Evolutionary conservation across 1,140 invertebrate genomes (phyloP).

Genomic region (Dendrolimus kikuchii): DNA sequence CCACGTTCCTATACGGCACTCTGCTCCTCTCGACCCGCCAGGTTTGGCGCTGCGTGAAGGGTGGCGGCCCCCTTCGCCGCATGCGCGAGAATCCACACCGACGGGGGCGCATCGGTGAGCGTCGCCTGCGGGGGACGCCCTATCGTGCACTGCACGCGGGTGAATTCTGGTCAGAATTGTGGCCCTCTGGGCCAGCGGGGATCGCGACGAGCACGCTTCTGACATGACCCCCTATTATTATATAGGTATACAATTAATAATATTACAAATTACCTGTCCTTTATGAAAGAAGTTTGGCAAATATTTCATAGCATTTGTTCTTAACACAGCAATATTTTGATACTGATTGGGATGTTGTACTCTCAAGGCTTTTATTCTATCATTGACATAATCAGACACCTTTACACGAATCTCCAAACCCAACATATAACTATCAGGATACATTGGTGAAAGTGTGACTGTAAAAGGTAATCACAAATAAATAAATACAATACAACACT

Average conservation of each 20-base stretch:
- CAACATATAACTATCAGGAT: conserved; percentile 91
- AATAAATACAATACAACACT: conserved; percentile 2
- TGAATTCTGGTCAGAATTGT: too few species aligned
- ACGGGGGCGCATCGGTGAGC: too few species aligned
- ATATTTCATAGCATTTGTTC: conserved; percentile 99
- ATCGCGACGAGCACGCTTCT: too few species aligned
- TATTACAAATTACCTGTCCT: conserved; percentile 80
- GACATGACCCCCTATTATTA: conserved; percentile 5
- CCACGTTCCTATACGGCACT: too few species aligned
- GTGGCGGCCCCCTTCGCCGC: too few species aligned
- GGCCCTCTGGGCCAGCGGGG: too few species aligned
- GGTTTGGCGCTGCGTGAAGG: too few species aligned
- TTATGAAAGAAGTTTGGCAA: conserved; percentile 97
- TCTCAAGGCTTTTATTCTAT: conserved; percentile 92
- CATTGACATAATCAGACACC: conserved; percentile 98
- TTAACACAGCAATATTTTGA: conserved; percentile 95
- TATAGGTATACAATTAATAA: neutral
- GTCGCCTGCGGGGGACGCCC: too few species aligned
- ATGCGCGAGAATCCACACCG: too few species aligned
- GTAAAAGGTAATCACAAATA: conserved; percentile 30
- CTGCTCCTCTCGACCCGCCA: too few species aligned
- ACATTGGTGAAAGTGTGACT: conserved; percentile 93
- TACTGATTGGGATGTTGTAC: conserved; percentile 84
- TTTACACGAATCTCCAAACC: conserved; percentile 99
- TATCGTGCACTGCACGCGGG: too few species aligned